Conservation (phyloP, 2,888 invertebrate genomes). For the Onthophagus sagittarius region DNA sequence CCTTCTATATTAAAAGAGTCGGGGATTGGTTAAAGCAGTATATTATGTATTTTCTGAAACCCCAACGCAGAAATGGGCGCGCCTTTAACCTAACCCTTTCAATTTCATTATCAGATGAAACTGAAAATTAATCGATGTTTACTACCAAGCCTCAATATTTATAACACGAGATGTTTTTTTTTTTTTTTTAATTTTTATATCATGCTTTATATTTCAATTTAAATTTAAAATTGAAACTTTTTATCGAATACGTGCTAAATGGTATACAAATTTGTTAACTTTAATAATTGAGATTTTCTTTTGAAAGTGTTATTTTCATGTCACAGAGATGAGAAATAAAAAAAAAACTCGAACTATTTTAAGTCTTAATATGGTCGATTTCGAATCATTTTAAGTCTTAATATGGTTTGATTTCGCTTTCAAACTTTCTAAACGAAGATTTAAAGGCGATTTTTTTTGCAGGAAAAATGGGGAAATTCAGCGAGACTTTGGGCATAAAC, state of each 20-base stretch:
- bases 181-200: background rate
- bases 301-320: too few species aligned
- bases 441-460: constrained; percentile 2
- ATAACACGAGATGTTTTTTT: background rate
- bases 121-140: constrained; percentile 8
- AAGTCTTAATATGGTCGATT: too few species aligned
- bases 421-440: too few species aligned
- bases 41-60: background rate
- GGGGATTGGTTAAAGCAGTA: background rate
- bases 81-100: background rate
- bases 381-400: too few species aligned
- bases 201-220: background rate
- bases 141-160: background rate
- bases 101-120: constrained; percentile 9
- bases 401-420: too few species aligned
- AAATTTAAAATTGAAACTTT: too few species aligned
- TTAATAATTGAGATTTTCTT: too few species aligned
- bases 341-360: too few species aligned
- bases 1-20: background rate
- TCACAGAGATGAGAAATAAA: too few species aligned
- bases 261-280: too few species aligned
- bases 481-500: constrained; percentile 63
- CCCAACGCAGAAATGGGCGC: background rate
- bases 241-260: too few species aligned
- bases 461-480: constrained; percentile 51